Percentiles rank a stretch among this genome's conserved stretches.
Evolutionary conservation across 2,797 vertebrate species (phyloP).

Genomic region (Enteromius afrohamiltoni): DNA sequence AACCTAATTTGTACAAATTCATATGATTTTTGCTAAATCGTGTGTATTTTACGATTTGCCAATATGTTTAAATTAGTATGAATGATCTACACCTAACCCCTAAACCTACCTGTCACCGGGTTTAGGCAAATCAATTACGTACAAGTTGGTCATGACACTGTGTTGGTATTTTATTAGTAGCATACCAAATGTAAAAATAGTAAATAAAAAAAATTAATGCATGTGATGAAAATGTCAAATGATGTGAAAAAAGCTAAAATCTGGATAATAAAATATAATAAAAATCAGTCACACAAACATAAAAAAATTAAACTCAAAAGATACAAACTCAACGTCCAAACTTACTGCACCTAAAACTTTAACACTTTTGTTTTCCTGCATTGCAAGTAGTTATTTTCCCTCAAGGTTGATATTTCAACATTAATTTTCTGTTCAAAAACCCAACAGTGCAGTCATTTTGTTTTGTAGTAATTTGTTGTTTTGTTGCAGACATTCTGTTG

Average conservation of each 20-base stretch:
- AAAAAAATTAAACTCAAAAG: not conserved
- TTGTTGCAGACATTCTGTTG: not conserved
- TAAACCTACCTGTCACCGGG: too few relatives aligned
- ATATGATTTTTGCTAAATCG: too few relatives aligned
- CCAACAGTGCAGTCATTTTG: not conserved
- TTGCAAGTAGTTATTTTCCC: not conserved
- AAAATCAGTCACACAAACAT: not conserved
- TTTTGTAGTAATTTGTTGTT: not conserved
- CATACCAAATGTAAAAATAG: not conserved
- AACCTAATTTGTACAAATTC: too few relatives aligned
- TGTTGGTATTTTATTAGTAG: too few relatives aligned
- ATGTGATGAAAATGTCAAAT: too few relatives aligned
- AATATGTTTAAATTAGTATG: too few relatives aligned
- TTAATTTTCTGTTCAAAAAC: not conserved
- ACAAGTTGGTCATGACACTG: too few relatives aligned
- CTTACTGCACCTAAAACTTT: not conserved
- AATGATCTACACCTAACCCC: too few relatives aligned
- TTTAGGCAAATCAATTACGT: too few relatives aligned
- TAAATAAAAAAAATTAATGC: not conserved
- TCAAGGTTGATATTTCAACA: slow-evolving; percentile 1
- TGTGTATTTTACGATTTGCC: too few relatives aligned
- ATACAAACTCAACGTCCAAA: not conserved
- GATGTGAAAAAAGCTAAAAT: not conserved
- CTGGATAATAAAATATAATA: not conserved
- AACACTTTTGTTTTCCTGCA: not conserved